These are phyloP conservation scores for Dryas iulia DNA, from an alignment of 1,140 invertebrate species.

Conservation along the genomic window DNA sequence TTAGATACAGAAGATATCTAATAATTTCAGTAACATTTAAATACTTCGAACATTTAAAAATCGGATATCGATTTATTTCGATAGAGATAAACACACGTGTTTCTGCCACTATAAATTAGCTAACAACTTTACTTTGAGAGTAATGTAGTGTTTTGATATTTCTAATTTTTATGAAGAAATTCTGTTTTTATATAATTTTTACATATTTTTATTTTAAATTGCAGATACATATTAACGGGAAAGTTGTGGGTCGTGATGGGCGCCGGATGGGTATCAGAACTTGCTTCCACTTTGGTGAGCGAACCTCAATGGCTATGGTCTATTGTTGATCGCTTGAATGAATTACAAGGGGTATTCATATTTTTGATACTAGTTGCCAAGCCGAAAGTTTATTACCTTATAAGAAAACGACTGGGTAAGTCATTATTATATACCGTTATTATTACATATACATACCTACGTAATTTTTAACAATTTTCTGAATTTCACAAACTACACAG, in stretches of 20 bases:
- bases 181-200: not conserved
- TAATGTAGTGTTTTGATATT: not conserved
- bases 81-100: not conserved
- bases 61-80: not conserved
- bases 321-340: slow-evolving; percentile 82
- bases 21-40: too few relatives aligned
- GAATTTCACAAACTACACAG: too few relatives aligned
- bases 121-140: not conserved
- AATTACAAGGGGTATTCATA: slow-evolving; percentile 83
- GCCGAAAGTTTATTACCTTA: slow-evolving; percentile 80
- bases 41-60: not conserved
- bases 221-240: slow-evolving; percentile 84
- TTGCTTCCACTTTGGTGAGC: slow-evolving; percentile 80
- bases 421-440: not conserved
- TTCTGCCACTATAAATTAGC: not conserved
- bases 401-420: slow-evolving; percentile 78
- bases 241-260: slow-evolving; percentile 90
- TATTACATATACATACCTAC: too few relatives aligned
- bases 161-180: not conserved
- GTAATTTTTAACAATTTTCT: too few relatives aligned
- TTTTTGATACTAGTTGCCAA: slow-evolving; percentile 85
- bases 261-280: slow-evolving; percentile 85
- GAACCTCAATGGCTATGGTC: slow-evolving; percentile 79
- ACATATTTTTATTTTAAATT: not conserved
- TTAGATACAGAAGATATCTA: too few relatives aligned